Conservation (phyloP, 92 coral and sea anemone species). For the Porites evermanni region DNA sequence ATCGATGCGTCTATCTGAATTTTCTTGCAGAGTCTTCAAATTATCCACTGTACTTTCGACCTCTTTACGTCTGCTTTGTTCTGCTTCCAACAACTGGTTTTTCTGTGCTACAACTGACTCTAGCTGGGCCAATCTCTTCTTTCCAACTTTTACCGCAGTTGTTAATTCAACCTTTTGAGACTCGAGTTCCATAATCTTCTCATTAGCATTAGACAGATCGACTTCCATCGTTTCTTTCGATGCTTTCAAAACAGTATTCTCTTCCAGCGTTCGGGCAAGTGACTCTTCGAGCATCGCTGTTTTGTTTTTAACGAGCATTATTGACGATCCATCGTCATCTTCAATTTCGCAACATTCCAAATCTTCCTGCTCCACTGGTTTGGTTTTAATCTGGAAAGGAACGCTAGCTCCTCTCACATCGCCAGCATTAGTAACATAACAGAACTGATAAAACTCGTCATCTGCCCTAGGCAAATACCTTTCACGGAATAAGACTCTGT, state of each 20-base stretch:
- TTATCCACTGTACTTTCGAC: slow-evolving; percentile 58
- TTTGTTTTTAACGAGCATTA: slow-evolving; percentile 88
- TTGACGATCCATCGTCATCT: slow-evolving; percentile 82
- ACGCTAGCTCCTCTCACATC: slow-evolving; percentile 98
- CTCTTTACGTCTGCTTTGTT: slow-evolving; percentile 54
- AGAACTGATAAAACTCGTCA: slow-evolving; percentile 97
- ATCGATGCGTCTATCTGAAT: slow-evolving; percentile 69
- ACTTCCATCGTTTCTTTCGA: slow-evolving; percentile 77
- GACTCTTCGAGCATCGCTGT: slow-evolving; percentile 94
- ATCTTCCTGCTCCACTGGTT: slow-evolving; percentile 69
- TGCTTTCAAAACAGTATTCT: slow-evolving; percentile 77
- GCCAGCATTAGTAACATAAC: slow-evolving; percentile 84
- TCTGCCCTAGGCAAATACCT: slow-evolving; percentile 86
- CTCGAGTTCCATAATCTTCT: slow-evolving; percentile 69
- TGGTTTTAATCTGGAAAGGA: slow-evolving; percentile 94
- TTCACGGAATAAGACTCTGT: slow-evolving; percentile 82
- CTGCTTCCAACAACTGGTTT: slow-evolving; percentile 62
- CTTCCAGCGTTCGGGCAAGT: slow-evolving; percentile 89
- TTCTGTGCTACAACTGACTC: slow-evolving; percentile 61
- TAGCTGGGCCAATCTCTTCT: slow-evolving; percentile 60
- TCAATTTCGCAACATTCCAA: slow-evolving; percentile 92
- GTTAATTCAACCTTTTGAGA: slow-evolving; percentile 69
- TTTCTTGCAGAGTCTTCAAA: slow-evolving; percentile 58
- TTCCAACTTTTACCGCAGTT: slow-evolving; percentile 36
- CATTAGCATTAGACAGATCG: slow-evolving; percentile 66